phyloP scores from a whole-genome alignment of 1,140 invertebrate genomes.

The Cotesia glomerata region DNA sequence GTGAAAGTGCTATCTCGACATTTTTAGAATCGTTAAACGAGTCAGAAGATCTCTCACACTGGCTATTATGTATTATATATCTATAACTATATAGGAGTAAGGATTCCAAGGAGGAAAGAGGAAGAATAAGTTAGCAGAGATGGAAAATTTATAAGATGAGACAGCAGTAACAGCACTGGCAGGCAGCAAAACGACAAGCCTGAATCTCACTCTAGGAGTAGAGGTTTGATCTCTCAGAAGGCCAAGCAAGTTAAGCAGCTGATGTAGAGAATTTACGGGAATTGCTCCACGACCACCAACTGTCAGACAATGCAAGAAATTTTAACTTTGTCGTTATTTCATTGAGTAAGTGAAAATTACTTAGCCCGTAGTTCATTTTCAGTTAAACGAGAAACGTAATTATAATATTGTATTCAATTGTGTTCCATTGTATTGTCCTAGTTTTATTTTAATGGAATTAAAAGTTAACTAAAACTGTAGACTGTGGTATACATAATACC shows the following conservation, averaged over 20 bases:
- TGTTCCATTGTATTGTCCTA: not conserved
- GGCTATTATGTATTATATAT: not conserved
- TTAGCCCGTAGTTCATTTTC: no score
- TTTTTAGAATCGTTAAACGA: conserved; percentile 60
- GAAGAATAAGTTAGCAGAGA: not conserved
- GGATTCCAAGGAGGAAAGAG: not conserved
- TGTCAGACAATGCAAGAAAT: conserved; percentile 25
- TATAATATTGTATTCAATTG: no score
- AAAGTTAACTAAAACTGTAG: no score
- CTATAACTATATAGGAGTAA: no score
- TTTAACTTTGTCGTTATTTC: conserved; percentile 22
- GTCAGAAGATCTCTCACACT: conserved; percentile 30
- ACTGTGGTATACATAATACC: no score
- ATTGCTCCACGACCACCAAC: not conserved
- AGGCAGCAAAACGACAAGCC: conserved; percentile 1
- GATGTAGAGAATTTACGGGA: conserved; percentile 9
- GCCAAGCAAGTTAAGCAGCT: conserved; percentile 47
- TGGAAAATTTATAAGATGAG: not conserved
- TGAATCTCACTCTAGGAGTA: conserved; percentile 3
- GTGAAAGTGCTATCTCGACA: conserved; percentile 60
- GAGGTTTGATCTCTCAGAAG: conserved; percentile 17
- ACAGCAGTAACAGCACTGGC: not conserved
- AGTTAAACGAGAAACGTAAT: no score
- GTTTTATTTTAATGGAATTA: no score
- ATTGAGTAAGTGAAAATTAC: not conserved